Evolutionary conservation across 2,113 vertebrate species (phyloP), one percentile per base, ranked within the genome.

Genomic region (Planiliza haematocheilus): DNA sequence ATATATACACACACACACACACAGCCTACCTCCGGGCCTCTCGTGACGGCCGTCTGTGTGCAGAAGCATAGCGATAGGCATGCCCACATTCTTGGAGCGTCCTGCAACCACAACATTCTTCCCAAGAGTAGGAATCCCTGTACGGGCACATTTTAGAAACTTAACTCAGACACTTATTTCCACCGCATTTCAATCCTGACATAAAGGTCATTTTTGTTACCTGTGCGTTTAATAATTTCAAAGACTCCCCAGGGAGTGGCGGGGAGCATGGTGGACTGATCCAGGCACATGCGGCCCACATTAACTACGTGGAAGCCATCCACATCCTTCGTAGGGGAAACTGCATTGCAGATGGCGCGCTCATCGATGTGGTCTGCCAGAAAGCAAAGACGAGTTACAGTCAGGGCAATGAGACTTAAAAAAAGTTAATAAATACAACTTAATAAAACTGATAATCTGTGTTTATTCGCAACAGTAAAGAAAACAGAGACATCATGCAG

Each of bases 1-100:
- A 41, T 11, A 1, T 53, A 51, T 20, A 8, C 6, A 7, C 0
- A 0, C 16, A 18, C 8, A 46, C 17, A 51, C 9, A 21, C 7
- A 10, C 16, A 24, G 79, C 74, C 62, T 64, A 99, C 98, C 97
- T 93, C 98, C 98, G 0, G 98, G 97, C 1, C 98, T 94, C 74
- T 99, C 97, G 0, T 99, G 98, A 0, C 92, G 83, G 3, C 98
- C 97, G 0, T 99, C 98, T 0, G 97, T 97, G 17, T 99, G 98
- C 4, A 99, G 95, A 21, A 99, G 81, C 97, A 99, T 99, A 1
- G 98, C 97, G 0, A 99, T 98, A 36, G 98, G 98, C 98, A 99
- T 99, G 0, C 98, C 97, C 18, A 99, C 98, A 0, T 99, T 99
- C 90, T 99, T 99, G 0, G 97, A 98, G 55, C 98, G 94, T 36